These are phyloP conservation scores for Coracias cyanogaster DNA, from an alignment of 2,797 vertebrate species.

Conservation along the genomic window DNA sequence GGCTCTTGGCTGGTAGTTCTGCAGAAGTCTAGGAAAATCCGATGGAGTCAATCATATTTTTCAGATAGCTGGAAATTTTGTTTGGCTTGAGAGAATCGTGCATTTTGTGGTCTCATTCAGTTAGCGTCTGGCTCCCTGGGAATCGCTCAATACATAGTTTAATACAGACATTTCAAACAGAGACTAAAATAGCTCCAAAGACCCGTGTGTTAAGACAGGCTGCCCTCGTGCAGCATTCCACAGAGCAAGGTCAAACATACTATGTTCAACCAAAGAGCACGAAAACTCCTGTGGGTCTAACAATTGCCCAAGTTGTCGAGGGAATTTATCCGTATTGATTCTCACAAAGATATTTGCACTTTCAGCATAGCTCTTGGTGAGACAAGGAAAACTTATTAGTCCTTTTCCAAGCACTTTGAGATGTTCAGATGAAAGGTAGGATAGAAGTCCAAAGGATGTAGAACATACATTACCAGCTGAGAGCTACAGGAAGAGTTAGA, in stretches of 20 bases:
- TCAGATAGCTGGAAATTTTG: background rate
- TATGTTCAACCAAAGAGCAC: background rate
- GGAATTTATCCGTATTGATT: background rate
- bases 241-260: background rate
- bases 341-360: background rate
- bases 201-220: background rate
- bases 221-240: fast-evolving
- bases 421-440: slow-evolving; percentile 42
- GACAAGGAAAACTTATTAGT: background rate
- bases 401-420: background rate
- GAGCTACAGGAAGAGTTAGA: background rate
- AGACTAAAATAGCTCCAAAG: background rate
- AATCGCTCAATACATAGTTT: background rate
- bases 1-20: background rate
- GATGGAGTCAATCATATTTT: background rate
- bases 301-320: fast-evolving
- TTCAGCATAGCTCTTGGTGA: too few species aligned
- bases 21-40: background rate
- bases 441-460: background rate
- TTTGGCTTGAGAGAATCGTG: background rate
- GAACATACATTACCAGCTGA: background rate
- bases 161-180: background rate
- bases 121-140: background rate
- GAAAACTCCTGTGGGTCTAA: background rate
- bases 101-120: background rate